Evolutionary conservation across 2,113 vertebrate species (phyloP).

Genomic region (Petaurus breviceps): DNA sequence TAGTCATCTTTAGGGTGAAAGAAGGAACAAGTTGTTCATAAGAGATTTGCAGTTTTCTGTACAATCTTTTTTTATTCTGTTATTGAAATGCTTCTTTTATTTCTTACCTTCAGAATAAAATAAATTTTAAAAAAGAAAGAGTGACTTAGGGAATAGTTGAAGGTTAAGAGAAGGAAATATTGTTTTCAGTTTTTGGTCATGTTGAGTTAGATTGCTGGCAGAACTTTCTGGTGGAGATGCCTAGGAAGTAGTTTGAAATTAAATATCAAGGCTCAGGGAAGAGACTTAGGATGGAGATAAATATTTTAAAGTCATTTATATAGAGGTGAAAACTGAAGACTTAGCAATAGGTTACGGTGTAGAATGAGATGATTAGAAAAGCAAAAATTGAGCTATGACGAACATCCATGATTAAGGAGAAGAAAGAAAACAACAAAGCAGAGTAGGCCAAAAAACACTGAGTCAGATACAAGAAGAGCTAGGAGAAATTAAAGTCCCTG

Average conservation of each 20-base stretch:
- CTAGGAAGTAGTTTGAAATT: no score
- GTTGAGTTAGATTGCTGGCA: neutral
- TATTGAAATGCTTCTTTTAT: no score
- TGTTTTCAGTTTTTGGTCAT: neutral
- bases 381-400: neutral
- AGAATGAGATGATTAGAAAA: neutral
- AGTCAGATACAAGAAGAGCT: neutral
- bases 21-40: no score
- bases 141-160: neutral
- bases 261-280: no score
- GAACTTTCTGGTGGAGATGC: neutral
- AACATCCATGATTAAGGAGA: neutral
- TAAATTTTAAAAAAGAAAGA: neutral
- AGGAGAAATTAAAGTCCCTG: neutral
- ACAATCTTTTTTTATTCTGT: no score
- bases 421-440: neutral
- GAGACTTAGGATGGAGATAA: no score
- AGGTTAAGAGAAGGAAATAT: neutral
- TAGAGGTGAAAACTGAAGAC: neutral
- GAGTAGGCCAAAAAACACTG: neutral
- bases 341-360: neutral
- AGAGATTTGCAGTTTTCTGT: no score
- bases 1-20: no score
- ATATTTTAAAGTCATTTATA: neutral
- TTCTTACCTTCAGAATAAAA: no score